Evolutionary conservation across 2,113 vertebrate genomes (phyloP).

Genomic region (Bucco capensis): DNA sequence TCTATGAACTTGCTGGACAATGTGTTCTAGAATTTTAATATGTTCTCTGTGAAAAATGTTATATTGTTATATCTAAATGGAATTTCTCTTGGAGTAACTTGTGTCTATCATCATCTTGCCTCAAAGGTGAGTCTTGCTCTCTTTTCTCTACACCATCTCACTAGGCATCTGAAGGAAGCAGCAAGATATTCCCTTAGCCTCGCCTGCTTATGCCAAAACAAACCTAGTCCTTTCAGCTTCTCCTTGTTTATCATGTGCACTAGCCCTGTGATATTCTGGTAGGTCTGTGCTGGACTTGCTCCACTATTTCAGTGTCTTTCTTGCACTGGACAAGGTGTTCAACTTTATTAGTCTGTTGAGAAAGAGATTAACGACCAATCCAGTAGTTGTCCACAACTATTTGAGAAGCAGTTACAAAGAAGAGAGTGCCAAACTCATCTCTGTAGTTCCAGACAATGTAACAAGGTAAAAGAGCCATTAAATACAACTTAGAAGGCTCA

Average conservation of each 20-base stretch:
- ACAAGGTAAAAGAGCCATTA: background rate
- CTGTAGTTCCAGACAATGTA: background rate
- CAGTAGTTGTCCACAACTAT: background rate
- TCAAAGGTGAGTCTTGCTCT: background rate
- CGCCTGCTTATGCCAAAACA: background rate
- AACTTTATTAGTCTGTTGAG: background rate
- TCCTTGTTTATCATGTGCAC: background rate
- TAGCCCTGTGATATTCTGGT: background rate
- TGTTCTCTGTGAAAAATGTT: background rate
- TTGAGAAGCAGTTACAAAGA: background rate
- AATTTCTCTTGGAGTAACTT: background rate
- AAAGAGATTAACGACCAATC: background rate
- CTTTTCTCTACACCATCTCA: background rate
- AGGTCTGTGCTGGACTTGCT: background rate
- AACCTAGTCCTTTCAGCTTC: background rate
- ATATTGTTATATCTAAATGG: background rate
- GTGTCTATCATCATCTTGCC: background rate
- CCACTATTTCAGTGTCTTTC: background rate
- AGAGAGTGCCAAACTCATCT: background rate
- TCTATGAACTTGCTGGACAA: background rate
- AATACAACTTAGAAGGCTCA: background rate
- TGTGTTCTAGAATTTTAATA: background rate
- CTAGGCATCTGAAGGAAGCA: background rate
- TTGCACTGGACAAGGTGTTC: background rate
- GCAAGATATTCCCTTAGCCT: background rate